Percentiles rank a stretch among this genome's conserved stretches.
Evolutionary conservation across 2,888 invertebrate species (phyloP).

Genomic region (Pocota personata): DNA sequence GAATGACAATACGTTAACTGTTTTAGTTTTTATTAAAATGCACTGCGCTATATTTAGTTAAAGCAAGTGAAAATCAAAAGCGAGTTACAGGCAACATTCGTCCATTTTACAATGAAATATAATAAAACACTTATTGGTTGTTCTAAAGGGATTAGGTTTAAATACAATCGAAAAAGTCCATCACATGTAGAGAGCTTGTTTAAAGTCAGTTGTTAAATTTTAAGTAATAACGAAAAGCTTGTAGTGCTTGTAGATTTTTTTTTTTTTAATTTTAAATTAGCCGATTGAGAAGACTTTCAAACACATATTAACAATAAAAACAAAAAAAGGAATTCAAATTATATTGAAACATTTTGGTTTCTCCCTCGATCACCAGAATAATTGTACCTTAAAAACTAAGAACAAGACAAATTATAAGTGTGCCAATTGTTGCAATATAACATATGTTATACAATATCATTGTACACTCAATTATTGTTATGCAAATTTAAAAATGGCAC

Average conservation of each 20-base stretch:
- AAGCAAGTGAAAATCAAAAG: conserved; percentile 30
- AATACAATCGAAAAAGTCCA: background rate
- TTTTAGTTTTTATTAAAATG: conserved; percentile 4
- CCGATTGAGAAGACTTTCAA: background rate
- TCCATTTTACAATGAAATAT: conserved; percentile 60
- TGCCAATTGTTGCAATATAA: conserved; percentile 47
- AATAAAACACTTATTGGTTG: conserved; percentile 45
- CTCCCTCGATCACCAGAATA: conserved; percentile 51
- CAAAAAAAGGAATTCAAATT: background rate
- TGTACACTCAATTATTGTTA: conserved; percentile 5
- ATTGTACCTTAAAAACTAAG: conserved; percentile 46
- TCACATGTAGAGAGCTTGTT: background rate
- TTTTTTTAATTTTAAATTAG: background rate
- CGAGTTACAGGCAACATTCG: conserved; percentile 47
- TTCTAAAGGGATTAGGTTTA: conserved; percentile 21
- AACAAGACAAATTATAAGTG: conserved; percentile 24
- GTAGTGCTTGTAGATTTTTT: background rate
- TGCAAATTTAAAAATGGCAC: conserved; percentile 26
- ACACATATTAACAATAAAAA: background rate
- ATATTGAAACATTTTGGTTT: background rate
- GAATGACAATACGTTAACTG: conserved; percentile 18
- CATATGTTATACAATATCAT: conserved; percentile 3
- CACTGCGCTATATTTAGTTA: conserved; percentile 15
- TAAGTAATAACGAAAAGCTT: background rate
- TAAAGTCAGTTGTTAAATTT: background rate